A percentile compares a stretch with the other conserved stretches of the same genome.
Conservation (phyloP, 23 tunicate genomes). For the Styela plicata region DNA sequence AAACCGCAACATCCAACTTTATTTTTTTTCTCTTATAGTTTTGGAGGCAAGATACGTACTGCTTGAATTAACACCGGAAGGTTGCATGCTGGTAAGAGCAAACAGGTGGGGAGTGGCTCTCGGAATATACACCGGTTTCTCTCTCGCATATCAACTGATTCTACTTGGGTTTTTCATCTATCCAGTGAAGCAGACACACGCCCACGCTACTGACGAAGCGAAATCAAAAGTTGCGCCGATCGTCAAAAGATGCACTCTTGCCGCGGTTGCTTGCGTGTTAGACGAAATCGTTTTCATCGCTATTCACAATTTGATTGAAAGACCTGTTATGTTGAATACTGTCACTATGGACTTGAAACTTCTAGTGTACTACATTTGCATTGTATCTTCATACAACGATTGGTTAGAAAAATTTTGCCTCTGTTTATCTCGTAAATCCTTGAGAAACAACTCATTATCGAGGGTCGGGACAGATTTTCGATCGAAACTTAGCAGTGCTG, state of each 20-base stretch:
- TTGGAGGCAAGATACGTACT: slow-evolving; percentile 11
- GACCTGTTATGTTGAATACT: slow-evolving; percentile 29
- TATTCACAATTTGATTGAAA: slow-evolving; percentile 14
- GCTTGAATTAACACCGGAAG: slow-evolving; percentile 4
- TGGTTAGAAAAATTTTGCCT: slow-evolving; percentile 11
- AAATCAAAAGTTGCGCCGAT: slow-evolving; percentile 16
- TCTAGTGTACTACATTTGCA: slow-evolving; percentile 20
- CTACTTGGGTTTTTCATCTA: slow-evolving; percentile 31
- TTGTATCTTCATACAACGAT: slow-evolving; percentile 29
- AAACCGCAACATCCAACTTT: no score
- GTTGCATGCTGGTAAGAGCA: slow-evolving; percentile 24
- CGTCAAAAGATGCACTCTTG: slow-evolving; percentile 2
- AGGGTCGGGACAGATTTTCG: background rate
- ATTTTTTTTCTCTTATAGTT: slow-evolving; percentile 11
- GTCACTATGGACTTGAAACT: slow-evolving; percentile 16
- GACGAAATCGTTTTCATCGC: slow-evolving; percentile 18
- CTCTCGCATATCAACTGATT: slow-evolving; percentile 9
- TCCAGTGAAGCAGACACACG: slow-evolving; percentile 17
- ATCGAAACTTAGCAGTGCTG: slow-evolving; percentile 22
- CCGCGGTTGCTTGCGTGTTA: slow-evolving; percentile 8
- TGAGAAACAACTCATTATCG: background rate
- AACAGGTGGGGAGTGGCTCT: slow-evolving; percentile 18
- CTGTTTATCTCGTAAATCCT: background rate
- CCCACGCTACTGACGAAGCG: slow-evolving; percentile 5
- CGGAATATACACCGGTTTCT: slow-evolving; percentile 23